These are phyloP conservation scores for Poeciliopsis presidionis DNA, from an alignment of 2,797 vertebrate species.

Conservation along the genomic window DNA sequence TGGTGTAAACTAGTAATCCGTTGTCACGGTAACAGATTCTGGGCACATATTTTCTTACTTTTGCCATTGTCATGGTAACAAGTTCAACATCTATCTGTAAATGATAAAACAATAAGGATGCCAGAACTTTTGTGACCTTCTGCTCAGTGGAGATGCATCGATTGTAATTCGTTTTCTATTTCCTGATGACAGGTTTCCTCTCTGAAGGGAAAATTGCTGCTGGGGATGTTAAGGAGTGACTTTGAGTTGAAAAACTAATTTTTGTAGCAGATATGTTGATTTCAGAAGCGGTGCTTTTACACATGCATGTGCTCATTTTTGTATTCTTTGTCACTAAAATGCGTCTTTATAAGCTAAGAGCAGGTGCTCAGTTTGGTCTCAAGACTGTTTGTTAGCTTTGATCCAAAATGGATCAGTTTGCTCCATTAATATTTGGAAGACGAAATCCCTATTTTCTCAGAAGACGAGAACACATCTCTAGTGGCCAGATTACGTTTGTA, in stretches of 20 bases:
- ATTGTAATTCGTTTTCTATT: neutral
- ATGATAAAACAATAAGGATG: slow-evolving; percentile 51
- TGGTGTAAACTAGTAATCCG: slow-evolving; percentile 35
- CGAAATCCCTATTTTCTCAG: neutral
- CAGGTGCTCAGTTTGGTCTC: neutral
- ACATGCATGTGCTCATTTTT: neutral
- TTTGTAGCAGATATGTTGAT: neutral
- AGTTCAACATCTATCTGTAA: slow-evolving; percentile 46
- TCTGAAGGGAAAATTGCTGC: neutral
- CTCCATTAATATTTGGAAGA: neutral
- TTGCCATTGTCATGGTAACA: slow-evolving; percentile 71
- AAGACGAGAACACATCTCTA: neutral
- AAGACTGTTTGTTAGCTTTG: neutral
- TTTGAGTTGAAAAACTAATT: neutral
- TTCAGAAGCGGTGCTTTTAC: neutral
- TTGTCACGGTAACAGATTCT: slow-evolving; percentile 77
- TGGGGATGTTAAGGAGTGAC: neutral
- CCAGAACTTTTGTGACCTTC: slow-evolving; percentile 1
- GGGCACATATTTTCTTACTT: slow-evolving; percentile 34
- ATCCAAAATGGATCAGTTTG: neutral
- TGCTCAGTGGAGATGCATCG: neutral
- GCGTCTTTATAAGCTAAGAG: neutral
- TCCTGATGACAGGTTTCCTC: too few relatives aligned
- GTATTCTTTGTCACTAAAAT: neutral
- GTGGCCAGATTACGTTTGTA: neutral